These are phyloP conservation scores for Noctua pronuba DNA, from an alignment of 2,888 invertebrate genomes.

Conservation along the genomic window DNA sequence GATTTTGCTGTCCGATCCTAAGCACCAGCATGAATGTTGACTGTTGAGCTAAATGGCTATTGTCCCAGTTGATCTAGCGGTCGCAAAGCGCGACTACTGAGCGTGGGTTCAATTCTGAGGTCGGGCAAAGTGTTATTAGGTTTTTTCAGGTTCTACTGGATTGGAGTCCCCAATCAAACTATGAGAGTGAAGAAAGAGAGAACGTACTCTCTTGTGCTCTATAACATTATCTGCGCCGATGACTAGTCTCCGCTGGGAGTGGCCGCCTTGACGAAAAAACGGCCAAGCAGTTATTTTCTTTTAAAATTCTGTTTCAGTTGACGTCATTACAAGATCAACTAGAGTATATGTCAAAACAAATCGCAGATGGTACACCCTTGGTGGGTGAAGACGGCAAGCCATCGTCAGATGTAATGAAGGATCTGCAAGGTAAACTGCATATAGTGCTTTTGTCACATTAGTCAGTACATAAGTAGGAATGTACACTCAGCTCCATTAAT, in stretches of 20 bases:
- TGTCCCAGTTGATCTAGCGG: not conserved
- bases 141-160: not conserved
- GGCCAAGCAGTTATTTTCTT: not conserved
- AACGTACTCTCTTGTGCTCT: not conserved
- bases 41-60: not conserved
- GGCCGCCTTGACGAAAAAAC: not conserved
- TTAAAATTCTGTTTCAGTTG: constrained; percentile 77
- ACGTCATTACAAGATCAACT: constrained; percentile 87
- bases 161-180: not conserved
- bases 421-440: constrained; percentile 77
- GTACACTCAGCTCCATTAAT: too few relatives aligned
- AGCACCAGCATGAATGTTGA: not conserved
- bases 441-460: not conserved
- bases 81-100: not conserved
- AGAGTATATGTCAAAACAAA: constrained; percentile 82
- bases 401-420: constrained; percentile 81
- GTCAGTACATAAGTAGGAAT: not conserved
- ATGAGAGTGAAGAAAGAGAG: not conserved
- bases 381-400: constrained; percentile 66
- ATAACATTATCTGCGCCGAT: not conserved
- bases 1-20: not conserved
- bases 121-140: not conserved
- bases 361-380: constrained; percentile 66
- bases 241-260: not conserved
- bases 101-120: not conserved